Evolutionary conservation across 2,797 vertebrate species (phyloP), one percentile per base, ranked within the genome.

Genomic region (Mus spretus): DNA sequence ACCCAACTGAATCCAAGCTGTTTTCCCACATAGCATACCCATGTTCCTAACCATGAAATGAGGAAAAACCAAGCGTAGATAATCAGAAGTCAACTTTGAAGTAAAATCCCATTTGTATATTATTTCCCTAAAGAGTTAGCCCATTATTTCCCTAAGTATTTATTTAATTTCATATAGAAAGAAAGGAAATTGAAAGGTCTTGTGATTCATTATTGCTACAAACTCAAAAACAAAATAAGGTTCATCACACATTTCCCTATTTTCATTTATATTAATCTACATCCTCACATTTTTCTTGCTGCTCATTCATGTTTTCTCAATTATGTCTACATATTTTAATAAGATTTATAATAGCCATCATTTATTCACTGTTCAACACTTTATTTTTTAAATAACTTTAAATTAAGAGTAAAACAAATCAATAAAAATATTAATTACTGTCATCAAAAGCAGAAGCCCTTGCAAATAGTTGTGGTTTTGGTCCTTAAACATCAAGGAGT

Each of bases 71-170:
- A 92, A 85, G 80, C 3, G 0, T 82, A n/a, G 9, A 81, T 85
- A 83, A 91, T 91, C n/a, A 91, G 31, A 8, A 84, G 57, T 80
- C 31, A 31, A 81, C 3, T 80, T 19, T 81, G 74, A 95, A 85
- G 26, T 80, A 80, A 84, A 95, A 89, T 89, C 26, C 34, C 74
- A 85, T 81, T 94, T 93, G 65, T n/a, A 95, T 92, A 92, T 81
- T 44, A 84, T 91, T 91, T 75, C 47, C 63, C 34, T 93, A 74
- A 91, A 80, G 63, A 44, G 20, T 93, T 91, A 74, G 19, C 24
- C 31, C 47, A 74, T 9, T 65, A 14, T 75, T 95, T 74, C 44
- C 47, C 72, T 75, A 50, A 80, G 37, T n/a, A 75, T 3, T 75
- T 84, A 47, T 47, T 75, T 84, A 78, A 31, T 89, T 85, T 93